Percentiles rank a stretch among this genome's conserved stretches.
These are phyloP conservation scores for Ellobium chinense DNA, from an alignment of 2,888 invertebrate genomes.

Conservation along the genomic window DNA sequence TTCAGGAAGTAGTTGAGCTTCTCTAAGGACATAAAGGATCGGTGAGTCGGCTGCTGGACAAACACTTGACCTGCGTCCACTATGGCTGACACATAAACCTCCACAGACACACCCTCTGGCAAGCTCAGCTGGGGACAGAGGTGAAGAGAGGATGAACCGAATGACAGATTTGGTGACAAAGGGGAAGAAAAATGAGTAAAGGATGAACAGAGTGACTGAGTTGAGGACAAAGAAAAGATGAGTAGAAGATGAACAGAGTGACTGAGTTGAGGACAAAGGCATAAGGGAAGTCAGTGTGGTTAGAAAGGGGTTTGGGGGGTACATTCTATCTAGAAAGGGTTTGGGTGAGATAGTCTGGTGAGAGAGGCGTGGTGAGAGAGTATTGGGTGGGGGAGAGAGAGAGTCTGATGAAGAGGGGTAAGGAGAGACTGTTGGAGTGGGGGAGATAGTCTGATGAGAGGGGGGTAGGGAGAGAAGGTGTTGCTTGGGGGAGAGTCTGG, in stretches of 20 bases:
- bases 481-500: no score
- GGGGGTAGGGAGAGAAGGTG: no score
- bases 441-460: no score
- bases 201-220: conserved; percentile 21
- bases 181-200: conserved; percentile 27
- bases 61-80: conserved; percentile 94
- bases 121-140: conserved; percentile 87
- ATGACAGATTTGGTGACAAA: conserved; percentile 6
- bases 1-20: conserved; percentile 89
- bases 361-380: no score
- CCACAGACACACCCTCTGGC: conserved; percentile 94
- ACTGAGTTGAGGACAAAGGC: no score
- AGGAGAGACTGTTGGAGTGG: no score
- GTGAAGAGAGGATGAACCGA: conserved; percentile 51
- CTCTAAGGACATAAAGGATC: conserved; percentile 91
- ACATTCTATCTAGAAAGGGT: no score
- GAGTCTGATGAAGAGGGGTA: no score
- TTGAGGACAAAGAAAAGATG: conserved; percentile 1
- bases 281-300: no score
- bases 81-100: conserved; percentile 92
- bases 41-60: conserved; percentile 96
- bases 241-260: background rate
- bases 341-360: no score
- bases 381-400: no score
- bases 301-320: no score